phyloP scores from a whole-genome alignment of 2,888 invertebrate genomes.

The Lacanobia oleracea region DNA sequence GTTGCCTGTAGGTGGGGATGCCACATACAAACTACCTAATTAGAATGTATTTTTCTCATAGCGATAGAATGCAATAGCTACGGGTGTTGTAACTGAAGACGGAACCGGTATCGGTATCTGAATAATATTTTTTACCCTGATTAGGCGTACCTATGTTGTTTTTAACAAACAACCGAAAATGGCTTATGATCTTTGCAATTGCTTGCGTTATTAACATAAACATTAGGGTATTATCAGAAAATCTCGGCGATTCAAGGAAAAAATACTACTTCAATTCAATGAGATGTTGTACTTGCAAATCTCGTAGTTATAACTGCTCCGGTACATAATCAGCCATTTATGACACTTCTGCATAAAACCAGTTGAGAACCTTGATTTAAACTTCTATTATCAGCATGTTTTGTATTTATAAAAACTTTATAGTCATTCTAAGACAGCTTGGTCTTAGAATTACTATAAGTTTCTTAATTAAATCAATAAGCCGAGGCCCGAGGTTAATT shows the following conservation, averaged over 20 bases:
- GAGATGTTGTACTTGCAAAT: background rate
- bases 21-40: background rate
- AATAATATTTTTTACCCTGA: too few species aligned
- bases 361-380: conserved; percentile 19
- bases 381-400: conserved; percentile 23
- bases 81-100: background rate
- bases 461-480: too few species aligned
- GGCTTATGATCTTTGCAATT: too few species aligned
- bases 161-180: too few species aligned
- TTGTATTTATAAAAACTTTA: conserved; percentile 19
- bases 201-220: too few species aligned
- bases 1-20: background rate
- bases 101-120: too few species aligned
- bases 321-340: background rate
- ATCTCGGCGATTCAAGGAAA: background rate
- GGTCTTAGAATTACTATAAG: too few species aligned
- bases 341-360: conserved; percentile 8
- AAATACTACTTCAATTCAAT: background rate
- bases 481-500: too few species aligned
- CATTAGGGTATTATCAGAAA: background rate
- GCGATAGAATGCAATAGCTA: background rate
- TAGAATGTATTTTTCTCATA: background rate
- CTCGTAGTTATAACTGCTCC: background rate
- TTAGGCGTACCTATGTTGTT: too few species aligned
- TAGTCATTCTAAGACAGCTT: conserved; percentile 10